These are phyloP conservation scores for Chironomus tepperi DNA, from an alignment of 1,140 invertebrate genomes.

Conservation along the genomic window DNA sequence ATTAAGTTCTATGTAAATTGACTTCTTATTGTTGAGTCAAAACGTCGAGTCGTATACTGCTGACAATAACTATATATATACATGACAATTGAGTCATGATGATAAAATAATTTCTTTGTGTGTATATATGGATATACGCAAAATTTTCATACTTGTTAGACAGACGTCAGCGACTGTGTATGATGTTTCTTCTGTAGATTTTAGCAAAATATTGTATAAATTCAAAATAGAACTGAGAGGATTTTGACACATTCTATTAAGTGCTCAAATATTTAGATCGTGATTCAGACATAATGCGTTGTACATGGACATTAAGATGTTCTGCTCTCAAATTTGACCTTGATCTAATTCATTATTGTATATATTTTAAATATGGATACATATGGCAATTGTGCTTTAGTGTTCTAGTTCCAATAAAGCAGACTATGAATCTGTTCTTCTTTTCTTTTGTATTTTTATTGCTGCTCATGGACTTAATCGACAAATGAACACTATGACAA, in stretches of 20 bases:
- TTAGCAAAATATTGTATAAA: too few species aligned
- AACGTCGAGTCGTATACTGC: background rate
- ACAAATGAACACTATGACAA: too few species aligned
- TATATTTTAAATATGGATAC: too few species aligned
- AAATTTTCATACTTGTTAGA: background rate
- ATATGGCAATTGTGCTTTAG: too few species aligned
- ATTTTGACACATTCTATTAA: conserved; percentile 4
- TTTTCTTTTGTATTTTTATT: too few species aligned
- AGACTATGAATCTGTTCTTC: too few species aligned
- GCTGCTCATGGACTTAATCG: too few species aligned
- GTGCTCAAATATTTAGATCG: background rate
- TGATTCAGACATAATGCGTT: background rate
- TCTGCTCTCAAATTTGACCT: background rate
- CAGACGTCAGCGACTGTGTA: background rate
- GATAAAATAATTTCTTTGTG: background rate
- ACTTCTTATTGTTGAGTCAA: background rate
- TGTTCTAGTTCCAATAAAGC: too few species aligned
- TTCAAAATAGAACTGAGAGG: background rate
- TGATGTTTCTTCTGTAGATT: background rate
- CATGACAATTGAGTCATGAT: conserved; percentile 1
- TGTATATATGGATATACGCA: background rate
- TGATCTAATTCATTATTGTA: background rate
- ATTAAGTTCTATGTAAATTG: conserved; percentile 9
- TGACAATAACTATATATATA: background rate
- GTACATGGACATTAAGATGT: background rate